A percentile compares a stretch with the other conserved stretches of the same genome.
phyloP scores from a whole-genome alignment of 2,888 invertebrate genomes.

The Platypus cylindrus region DNA sequence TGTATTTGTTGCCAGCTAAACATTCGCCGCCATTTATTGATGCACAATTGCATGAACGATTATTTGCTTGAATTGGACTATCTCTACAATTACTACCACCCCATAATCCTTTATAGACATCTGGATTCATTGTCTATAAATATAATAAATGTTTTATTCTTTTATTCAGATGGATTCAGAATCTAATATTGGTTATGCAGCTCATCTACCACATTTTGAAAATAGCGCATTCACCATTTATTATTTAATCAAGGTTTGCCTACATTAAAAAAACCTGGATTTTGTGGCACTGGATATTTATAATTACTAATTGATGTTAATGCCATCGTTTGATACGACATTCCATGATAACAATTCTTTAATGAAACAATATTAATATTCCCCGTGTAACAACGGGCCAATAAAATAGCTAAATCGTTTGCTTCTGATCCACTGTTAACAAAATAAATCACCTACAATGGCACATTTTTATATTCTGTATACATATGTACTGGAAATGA shows the following conservation, averaged over 20 bases:
- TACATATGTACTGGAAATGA: no score
- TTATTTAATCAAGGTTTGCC: no score
- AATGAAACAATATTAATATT: slow-evolving; percentile 76
- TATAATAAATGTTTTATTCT: no score
- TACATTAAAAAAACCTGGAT: slow-evolving; percentile 67
- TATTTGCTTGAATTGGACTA: slow-evolving; percentile 61
- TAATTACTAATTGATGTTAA: slow-evolving; percentile 64
- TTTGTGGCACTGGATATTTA: slow-evolving; percentile 59
- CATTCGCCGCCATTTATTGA: slow-evolving; percentile 52
- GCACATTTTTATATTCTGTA: neutral
- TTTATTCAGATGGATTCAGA: no score
- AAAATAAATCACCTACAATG: slow-evolving; percentile 68
- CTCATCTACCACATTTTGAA: no score
- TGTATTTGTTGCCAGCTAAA: slow-evolving; percentile 63
- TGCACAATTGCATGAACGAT: slow-evolving; percentile 52
- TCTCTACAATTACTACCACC: slow-evolving; percentile 82
- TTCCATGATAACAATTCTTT: slow-evolving; percentile 86
- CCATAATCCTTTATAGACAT: slow-evolving; percentile 84
- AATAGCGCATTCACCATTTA: no score
- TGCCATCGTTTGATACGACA: slow-evolving; percentile 73
- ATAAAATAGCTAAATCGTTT: slow-evolving; percentile 82
- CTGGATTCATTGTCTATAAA: slow-evolving; percentile 73
- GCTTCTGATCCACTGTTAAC: slow-evolving; percentile 97
- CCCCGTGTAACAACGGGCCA: slow-evolving; percentile 78
- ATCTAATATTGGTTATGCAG: no score